Percentiles rank a stretch among this genome's conserved stretches.
Evolutionary conservation across 2,797 vertebrate genomes (phyloP).

Genomic region (Salmo trutta): DNA sequence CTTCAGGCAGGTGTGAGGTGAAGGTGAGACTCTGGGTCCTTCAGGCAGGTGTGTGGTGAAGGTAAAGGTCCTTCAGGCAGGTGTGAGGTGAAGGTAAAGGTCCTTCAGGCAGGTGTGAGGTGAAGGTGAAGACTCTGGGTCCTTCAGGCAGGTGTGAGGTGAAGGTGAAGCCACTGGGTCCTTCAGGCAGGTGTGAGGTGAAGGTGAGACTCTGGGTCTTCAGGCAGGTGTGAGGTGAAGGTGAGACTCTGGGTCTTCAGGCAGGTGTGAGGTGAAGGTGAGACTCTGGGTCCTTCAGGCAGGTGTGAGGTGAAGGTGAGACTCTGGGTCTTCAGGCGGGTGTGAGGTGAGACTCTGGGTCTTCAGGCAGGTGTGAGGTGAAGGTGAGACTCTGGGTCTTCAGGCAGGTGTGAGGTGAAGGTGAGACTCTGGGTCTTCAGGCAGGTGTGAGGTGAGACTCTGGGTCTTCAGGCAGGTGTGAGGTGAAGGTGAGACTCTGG

Average conservation of each 20-base stretch:
- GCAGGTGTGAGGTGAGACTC: neutral
- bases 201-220: neutral
- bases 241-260: neutral
- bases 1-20: neutral
- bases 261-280: neutral
- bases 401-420: neutral
- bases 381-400: neutral
- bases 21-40: neutral
- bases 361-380: neutral
- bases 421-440: neutral
- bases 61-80: neutral
- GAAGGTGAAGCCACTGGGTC: neutral
- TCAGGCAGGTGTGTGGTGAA: neutral
- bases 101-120: neutral
- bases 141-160: neutral
- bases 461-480: conserved; percentile 2
- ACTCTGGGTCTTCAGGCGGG: neutral
- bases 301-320: neutral
- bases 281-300: neutral
- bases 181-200: too few species aligned
- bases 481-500: neutral
- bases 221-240: conserved; percentile 1
- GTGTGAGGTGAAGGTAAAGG: neutral
- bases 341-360: neutral
- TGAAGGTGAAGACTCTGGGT: neutral